phyloP scores from a whole-genome alignment of 1,140 invertebrate species.

The Lepidurus couesii region DNA sequence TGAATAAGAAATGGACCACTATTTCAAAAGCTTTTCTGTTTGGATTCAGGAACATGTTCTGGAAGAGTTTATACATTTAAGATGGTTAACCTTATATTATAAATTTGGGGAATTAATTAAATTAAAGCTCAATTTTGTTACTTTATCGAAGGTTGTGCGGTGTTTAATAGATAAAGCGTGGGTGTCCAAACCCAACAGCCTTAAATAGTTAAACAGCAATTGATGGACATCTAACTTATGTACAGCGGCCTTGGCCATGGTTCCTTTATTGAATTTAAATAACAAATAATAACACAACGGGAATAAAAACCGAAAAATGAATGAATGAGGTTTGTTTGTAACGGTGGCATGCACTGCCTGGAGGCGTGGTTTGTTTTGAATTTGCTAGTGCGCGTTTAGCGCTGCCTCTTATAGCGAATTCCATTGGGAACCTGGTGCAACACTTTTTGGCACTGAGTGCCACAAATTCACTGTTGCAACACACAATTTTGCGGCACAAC shows the following conservation, averaged over 20 bases:
- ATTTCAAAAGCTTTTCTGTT: conserved; percentile 30
- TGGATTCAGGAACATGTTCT: conserved; percentile 25
- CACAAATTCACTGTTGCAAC: no score
- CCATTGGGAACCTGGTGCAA: no score
- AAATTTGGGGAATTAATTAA: background rate
- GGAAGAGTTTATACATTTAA: background rate
- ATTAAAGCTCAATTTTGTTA: background rate
- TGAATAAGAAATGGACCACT: conserved; percentile 30
- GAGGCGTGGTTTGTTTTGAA: background rate
- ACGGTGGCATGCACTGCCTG: background rate
- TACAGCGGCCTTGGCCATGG: background rate
- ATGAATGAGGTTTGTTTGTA: background rate
- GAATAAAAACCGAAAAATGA: background rate
- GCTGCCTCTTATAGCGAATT: no score
- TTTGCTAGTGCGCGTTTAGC: no score
- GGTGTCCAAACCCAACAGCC: conserved; percentile 27
- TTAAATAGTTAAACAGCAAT: conserved; percentile 23
- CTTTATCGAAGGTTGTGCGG: conserved; percentile 24
- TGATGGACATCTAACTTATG: background rate
- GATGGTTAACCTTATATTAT: background rate
- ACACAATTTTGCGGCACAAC: no score
- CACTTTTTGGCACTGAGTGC: no score
- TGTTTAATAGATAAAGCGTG: conserved; percentile 27
- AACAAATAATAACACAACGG: background rate
- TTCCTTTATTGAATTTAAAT: background rate